Evolutionary conservation across 2,797 vertebrate genomes (phyloP), one percentile per base, ranked within the genome.

Genomic region (Bradypus variegatus): DNA sequence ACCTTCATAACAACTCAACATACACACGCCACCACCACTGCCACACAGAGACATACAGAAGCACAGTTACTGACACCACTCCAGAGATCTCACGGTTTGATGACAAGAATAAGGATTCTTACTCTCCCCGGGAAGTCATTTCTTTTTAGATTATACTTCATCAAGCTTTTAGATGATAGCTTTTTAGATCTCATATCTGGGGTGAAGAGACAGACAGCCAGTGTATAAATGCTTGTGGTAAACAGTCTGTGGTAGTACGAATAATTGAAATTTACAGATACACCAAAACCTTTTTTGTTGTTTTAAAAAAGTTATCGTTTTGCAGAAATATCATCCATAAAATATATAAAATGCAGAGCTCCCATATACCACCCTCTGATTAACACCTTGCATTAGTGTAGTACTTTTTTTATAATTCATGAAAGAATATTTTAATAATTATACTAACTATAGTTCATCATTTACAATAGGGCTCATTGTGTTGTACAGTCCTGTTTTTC

Each of bases 121-220:
- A 96, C 95, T 0, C 2, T 45, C 8, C 23, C 94, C 38, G 79
- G 53, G 75, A 92, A 70, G 18, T 1, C 36, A 50, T 15, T 75
- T 75, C 76, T 72, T 77, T 1, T 62, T 18, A 0, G 13, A 60
- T 1, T 45, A n/a, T 45, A 41, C 12, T 3, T 91, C 55, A 19
- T 33, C 21, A 19, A 36, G 11, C 6, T 87, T 25, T 33, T 4
- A 2, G 3, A 14, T 21, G 9, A 27, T 67, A 64, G 48, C 31
- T 53, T 92, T 87, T 72, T 90, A 5, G 9, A 41, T 90, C 36
- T 94, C 27, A 27, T 6, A 86, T 13, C 94, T 96, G 36, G 29
- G 7, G 3, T 36, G 12, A 65, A 93, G 73, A 92, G 48, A 93
- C 13, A 92, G 36, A 19, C 10, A 25, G 38, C 4, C 58, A 62